Percentiles rank a stretch among this genome's conserved stretches.
phyloP scores from a whole-genome alignment of 2,113 vertebrate species.

The Nanorana parkeri region DNA sequence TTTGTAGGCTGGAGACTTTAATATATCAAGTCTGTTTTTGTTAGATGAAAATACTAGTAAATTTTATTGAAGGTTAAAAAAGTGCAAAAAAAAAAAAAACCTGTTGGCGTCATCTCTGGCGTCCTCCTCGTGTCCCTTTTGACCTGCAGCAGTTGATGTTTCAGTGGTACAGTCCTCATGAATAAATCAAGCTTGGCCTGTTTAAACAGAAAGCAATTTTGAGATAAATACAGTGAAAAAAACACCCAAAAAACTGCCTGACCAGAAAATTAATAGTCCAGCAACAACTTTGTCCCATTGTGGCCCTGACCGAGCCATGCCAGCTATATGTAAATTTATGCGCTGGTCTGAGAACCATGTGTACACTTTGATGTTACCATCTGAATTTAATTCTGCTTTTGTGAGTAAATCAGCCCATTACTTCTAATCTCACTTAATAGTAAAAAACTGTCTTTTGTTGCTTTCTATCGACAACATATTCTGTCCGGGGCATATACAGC shows the following conservation, averaged over 20 bases:
- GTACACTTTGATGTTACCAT: conserved; percentile 84
- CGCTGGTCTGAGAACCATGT: conserved; percentile 74
- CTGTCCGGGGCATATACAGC: conserved; percentile 82
- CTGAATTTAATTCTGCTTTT: conserved; percentile 85
- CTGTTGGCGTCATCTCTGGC: conserved; percentile 58
- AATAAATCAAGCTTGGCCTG: conserved; percentile 75
- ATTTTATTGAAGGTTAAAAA: no score
- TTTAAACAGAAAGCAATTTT: conserved; percentile 67
- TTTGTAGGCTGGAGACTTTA: no score
- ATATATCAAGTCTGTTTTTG: no score
- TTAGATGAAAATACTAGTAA: no score
- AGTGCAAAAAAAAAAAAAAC: neutral
- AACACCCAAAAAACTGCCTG: conserved; percentile 63
- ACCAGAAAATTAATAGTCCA: conserved; percentile 82
- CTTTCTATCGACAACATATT: conserved; percentile 86
- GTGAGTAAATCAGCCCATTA: conserved; percentile 85
- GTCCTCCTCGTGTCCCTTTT: conserved; percentile 61
- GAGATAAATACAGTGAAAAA: conserved; percentile 75
- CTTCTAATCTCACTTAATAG: conserved; percentile 88
- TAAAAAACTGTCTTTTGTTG: conserved; percentile 81
- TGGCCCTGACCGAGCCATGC: conserved; percentile 73
- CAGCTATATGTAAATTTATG: conserved; percentile 87
- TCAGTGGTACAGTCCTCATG: conserved; percentile 65
- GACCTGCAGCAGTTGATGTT: conserved; percentile 58
- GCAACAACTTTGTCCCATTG: conserved; percentile 79